Evolutionary conservation across 2,797 vertebrate genomes (phyloP), one percentile per base, ranked within the genome.

Genomic region (Poecile montanus): DNA sequence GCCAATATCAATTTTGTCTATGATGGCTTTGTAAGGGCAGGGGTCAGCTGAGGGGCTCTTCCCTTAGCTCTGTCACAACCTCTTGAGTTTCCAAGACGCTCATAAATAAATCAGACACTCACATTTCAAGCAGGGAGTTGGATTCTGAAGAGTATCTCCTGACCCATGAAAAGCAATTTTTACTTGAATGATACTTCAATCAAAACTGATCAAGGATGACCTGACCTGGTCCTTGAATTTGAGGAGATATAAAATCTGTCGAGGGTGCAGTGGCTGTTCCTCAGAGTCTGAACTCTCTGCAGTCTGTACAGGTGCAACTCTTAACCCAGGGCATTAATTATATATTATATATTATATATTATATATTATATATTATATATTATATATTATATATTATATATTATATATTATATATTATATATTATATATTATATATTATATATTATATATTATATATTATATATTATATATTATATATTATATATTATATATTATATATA

Each of bases 1-100:
- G 94, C 84, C 89, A 95, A 32, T 66, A 91, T 79, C 89, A 96
- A 29, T 97, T 94, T 77, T 93, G 40, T 87, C 89, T 56, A 3
- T n/a, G 23, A 67, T 78, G 94, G 82, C 51, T 92, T 93, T 83
- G 67, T 56, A 40, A 89, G 76, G 80, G 70, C 56, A 86, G 68
- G 80, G 85, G 86, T 89, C 79, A 87, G 34, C 75, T 76, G 61
- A 42, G 74, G 34, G 54, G 82, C 62, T 83, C 82, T 78, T 29
- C 25, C 40, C 50, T 91, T 62, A 80, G 44, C 44, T 70, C 44
- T 51, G 21, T 27, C 38, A 80, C 60, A 94, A 81, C 30, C 47
- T 58, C 91, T 70, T 65, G 90, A 65, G n/a, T 86, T 77, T 94
- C 88, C 54, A 88, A 44, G 70, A 77, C 13, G 38, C 38, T 50